Base-by-base conservation (phyloP, 1,140 invertebrate species). In the Brachionus asplanchnoidis region DNA sequence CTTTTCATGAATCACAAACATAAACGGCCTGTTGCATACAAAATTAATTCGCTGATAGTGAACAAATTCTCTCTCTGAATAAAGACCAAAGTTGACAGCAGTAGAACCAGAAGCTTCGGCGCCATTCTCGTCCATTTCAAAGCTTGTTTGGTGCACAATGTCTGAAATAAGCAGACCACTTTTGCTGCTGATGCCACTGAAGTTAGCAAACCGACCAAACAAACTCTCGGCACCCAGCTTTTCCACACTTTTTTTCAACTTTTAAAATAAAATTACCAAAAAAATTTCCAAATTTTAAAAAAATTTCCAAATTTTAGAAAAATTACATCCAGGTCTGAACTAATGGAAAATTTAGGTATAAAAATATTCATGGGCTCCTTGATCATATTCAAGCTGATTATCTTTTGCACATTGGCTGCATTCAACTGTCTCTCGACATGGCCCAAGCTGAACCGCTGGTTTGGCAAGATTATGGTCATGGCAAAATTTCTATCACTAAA, bases 391-490 rank as follows among this genome's bases (percentile, higher is more conserved):
- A 82, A 46, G 11, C 65, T 20, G 3, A 88, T 80, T 11, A 86
- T 44, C 17, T 85, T 66, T 12, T 86, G 73, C 3, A 94, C 86
- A 7, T 89, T 87, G 0, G 90, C 88, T 0, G 90, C 85, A 0
- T 88, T 91, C 3, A 95, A 80, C 0, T 86, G 86, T 0, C 87
- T 86, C 86, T 93, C 91, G 17, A 94, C 87, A 1, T 87, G 85
- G 3, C 86, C 87, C 5, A 90, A 53, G 3, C 90, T 88, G 9
- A 86, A 86, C 7, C 85, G 26, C 12, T 85, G 68, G 28, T 88
- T 89, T 0, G 94, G 94, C 28, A 94, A 89, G 0, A 97, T 87
- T 36, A 97, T 92, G 78, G 94, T 93, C 93, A 95, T 93, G 84
- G 87, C 87, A 9, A 89, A 65, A 4, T 88, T 88, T 32, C 90